Base-by-base conservation (phyloP, 2,113 vertebrate genomes). In the Lipophrys pholis region DNA sequence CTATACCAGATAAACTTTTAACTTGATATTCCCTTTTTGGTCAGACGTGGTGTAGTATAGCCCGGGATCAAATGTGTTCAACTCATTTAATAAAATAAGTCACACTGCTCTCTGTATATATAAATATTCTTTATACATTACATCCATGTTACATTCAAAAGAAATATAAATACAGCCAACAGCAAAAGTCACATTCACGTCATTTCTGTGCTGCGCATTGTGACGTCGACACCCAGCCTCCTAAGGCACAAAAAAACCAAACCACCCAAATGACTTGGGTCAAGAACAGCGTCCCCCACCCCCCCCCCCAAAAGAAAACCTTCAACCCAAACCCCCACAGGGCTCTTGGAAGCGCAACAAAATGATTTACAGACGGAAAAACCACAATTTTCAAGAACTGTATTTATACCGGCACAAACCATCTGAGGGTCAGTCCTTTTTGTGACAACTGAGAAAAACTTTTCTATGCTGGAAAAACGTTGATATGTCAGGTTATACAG, bases 81-180 rank as follows among this genome's bases (percentile, higher is more conserved):
- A 30, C 21, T 30, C 21, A 30, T 30, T 14, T 8, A 38, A 12
- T 38, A 6, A 70, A 78, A 69, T 56, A 54, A 76, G 0, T 8
- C 35, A 65, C 42, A 17, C 53, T 10, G 46, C 66, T 73, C 57
- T 67, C 45, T 38, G 30, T 72, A 52, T 86, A 80, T 86, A 90
- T 73, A 90, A 87, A 89, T 80, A 80, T 66, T 70, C 60, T 90
- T 90, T 90, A 89, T 89, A 77, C 80, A 71, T 52, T 35, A 85
- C 86, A 82, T 73, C 80, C 78, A 82, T 54, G 76, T 57, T 86
- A 83, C 81, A 86, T 73, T 73, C 80, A 71, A 86, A 74, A 69
- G 62, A 81, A 83, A 85, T 60, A 80, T 68, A 83, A 81, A 85
- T 75, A 83, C 73, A 80, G 68, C 77, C 63, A 55, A 84, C 76